Evolutionary conservation across 2,888 invertebrate species (phyloP), one percentile per base, ranked within the genome.

Genomic region (Agelastica alni): DNA sequence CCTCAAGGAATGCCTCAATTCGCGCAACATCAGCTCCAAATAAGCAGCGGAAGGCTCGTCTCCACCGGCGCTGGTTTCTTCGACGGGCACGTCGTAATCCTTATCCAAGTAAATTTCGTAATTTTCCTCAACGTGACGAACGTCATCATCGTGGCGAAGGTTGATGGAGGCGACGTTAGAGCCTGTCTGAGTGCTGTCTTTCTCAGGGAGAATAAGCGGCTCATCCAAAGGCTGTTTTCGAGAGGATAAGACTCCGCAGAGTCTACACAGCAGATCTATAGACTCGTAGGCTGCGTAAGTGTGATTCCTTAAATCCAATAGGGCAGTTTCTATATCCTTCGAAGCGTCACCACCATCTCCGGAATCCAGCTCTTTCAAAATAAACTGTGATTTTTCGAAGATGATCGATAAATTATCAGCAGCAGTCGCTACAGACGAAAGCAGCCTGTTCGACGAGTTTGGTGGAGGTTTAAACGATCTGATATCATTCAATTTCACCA

Each of bases 281-380:
- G 67, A 64, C 56, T 70, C 70, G 47, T 65, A 68, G 2, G 68
- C 66, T 13, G 63, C 64, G 12, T 56, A 62, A 4, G 67, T 63
- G 28, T 69, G 65, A 20, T 58, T 58, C 20, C 62, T 57, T 37
- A 70, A 53, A 42, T 68, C 67, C 4, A 52, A 17, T 16, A 70
- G 36, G 22, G 60, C 43, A 3, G 16, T 41, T 17, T 61, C 60
- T 6, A 68, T 17, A 30, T 56, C 42, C 17, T 47, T 57, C 3
- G 62, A 18, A 14, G 41, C 4, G n/a, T n/a, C n/a, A 9, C n/a
- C 18, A 7, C 48, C 47, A 4, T 44, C 41, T 3, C 18, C 43
- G 9, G 44, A 56, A 22, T 65, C 62, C 4, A 66, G 17, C 22
- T 51, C 58, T 10, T 53, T 46, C 10, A 68, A 51, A 4, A 68